phyloP scores from a whole-genome alignment of 2,113 vertebrate genomes.

The Microcebus lehilahytsara region DNA sequence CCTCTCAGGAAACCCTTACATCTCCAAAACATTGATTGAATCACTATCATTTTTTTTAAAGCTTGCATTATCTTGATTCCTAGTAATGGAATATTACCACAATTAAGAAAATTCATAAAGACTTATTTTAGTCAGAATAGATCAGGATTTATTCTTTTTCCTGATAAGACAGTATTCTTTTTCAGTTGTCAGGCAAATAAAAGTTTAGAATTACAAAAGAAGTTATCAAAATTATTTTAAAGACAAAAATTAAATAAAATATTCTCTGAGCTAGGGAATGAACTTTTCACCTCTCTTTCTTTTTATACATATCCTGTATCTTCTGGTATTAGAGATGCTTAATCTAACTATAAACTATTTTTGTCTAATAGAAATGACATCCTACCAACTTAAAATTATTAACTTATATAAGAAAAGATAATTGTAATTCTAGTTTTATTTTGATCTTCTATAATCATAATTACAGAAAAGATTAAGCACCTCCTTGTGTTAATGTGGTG shows the following conservation, averaged over 20 bases:
- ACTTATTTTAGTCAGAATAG: background rate
- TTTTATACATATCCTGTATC: constrained; percentile 55
- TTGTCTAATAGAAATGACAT: constrained; percentile 60
- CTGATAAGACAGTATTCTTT: background rate
- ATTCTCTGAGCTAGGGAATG: background rate
- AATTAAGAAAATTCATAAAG: background rate
- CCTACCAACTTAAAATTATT: constrained; percentile 65
- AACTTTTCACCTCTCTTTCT: constrained; percentile 65
- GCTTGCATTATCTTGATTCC: constrained; percentile 1
- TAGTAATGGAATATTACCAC: background rate
- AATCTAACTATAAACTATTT: constrained; percentile 59
- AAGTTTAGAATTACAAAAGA: constrained; percentile 18
- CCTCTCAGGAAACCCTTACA: constrained; percentile 11
- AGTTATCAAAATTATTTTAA: constrained; percentile 46
- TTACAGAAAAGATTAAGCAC: constrained; percentile 67
- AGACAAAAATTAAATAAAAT: constrained; percentile 43
- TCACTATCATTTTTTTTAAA: background rate
- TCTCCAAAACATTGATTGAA: background rate
- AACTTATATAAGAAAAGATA: constrained; percentile 62
- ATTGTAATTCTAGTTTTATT: constrained; percentile 72
- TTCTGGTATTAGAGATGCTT: constrained; percentile 46
- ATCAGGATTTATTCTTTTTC: background rate
- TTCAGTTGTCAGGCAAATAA: constrained; percentile 4
- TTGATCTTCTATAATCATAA: constrained; percentile 68
- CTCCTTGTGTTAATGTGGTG: constrained; percentile 51